Conservation (phyloP, 2,888 invertebrate genomes). For the Desoria tigrina region DNA sequence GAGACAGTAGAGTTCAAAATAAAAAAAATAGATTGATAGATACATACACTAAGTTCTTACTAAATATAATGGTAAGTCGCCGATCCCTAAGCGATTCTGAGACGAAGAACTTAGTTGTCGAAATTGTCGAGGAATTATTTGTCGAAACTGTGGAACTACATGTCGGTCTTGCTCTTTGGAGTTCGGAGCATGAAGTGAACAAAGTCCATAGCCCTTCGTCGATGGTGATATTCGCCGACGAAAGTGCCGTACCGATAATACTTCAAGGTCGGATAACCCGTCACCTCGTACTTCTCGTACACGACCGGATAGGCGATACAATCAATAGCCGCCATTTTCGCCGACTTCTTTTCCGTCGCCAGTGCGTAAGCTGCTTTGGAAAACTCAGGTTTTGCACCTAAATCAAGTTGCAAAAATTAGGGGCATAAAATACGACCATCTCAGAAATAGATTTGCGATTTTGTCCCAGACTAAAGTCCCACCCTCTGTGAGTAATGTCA, state of each 20-base stretch:
- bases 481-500: too few species aligned
- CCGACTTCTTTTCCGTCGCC: constrained; percentile 57
- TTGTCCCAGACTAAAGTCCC: too few species aligned
- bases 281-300: constrained; percentile 62
- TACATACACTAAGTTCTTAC: too few species aligned
- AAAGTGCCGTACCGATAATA: constrained; percentile 71
- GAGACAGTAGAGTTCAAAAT: too few species aligned
- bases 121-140: too few species aligned
- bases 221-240: constrained; percentile 63
- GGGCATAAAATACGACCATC: too few species aligned
- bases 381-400: constrained; percentile 61
- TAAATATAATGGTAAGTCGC: too few species aligned
- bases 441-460: too few species aligned
- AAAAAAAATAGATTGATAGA: too few species aligned
- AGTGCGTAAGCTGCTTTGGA: constrained; percentile 63
- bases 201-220: constrained; percentile 63
- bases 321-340: constrained; percentile 66
- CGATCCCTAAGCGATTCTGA: too few species aligned
- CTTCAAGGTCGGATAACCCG: constrained; percentile 78
- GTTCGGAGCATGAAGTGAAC: constrained; percentile 60
- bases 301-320: constrained; percentile 27
- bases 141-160: too few species aligned
- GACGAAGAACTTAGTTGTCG: too few species aligned
- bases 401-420: neutral
- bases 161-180: constrained; percentile 1